A percentile compares a stretch with the other conserved stretches of the same genome.
These are phyloP conservation scores for Bergia puertoricense DNA, from an alignment of 92 coral and sea anemone genomes.

Conservation along the genomic window DNA sequence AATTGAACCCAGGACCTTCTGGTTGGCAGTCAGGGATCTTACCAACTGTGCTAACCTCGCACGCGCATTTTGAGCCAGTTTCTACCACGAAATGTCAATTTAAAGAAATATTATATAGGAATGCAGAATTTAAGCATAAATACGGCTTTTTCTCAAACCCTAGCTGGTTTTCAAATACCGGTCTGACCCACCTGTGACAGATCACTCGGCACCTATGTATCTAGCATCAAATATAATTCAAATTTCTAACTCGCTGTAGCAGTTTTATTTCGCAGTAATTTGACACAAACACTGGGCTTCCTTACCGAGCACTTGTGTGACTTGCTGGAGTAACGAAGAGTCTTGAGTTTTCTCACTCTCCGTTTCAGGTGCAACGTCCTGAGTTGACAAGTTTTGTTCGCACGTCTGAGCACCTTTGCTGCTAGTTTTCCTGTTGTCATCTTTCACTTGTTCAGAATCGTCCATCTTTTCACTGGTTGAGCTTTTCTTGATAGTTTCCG, in stretches of 20 bases:
- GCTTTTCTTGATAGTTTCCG: constrained; percentile 32
- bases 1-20: too few species aligned
- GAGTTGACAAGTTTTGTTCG: constrained; percentile 22
- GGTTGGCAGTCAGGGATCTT: too few species aligned
- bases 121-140: too few species aligned
- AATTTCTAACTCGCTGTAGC: not conserved
- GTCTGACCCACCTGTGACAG: too few species aligned
- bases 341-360: constrained; percentile 57
- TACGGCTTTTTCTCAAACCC: too few species aligned
- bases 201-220: too few species aligned
- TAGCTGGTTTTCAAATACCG: too few species aligned
- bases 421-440: constrained; percentile 5
- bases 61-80: too few species aligned
- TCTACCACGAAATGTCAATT: too few species aligned
- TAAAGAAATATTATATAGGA: too few species aligned
- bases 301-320: constrained; percentile 76
- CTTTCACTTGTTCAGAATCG: constrained; percentile 46
- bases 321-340: constrained; percentile 79
- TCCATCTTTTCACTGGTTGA: constrained; percentile 47
- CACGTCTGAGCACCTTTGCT: constrained; percentile 1
- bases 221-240: not conserved
- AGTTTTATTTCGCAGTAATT: not conserved
- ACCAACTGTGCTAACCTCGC: too few species aligned
- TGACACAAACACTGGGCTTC: not conserved
- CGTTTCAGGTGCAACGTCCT: constrained; percentile 24